Conservation (phyloP, 2,113 vertebrate species). For the Vireo altiloquus region DNA sequence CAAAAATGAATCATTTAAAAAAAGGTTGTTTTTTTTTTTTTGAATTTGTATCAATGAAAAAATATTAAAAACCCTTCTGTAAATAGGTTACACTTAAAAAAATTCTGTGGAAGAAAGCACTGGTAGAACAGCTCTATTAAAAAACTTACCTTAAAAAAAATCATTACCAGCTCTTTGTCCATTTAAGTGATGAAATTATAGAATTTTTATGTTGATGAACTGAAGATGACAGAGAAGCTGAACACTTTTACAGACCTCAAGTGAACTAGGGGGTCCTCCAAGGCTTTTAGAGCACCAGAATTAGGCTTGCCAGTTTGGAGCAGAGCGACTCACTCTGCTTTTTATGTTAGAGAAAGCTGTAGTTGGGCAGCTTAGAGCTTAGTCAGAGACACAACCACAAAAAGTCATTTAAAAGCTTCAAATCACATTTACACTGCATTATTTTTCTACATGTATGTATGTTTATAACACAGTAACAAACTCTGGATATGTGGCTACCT, state of each 20-base stretch:
- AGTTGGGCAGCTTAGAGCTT: neutral
- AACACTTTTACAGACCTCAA: neutral
- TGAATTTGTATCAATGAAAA: neutral
- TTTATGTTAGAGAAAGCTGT: neutral
- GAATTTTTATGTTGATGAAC: neutral
- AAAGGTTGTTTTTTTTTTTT: neutral
- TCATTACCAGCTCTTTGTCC: neutral
- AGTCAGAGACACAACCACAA: neutral
- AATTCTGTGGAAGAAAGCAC: neutral
- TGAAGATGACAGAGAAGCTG: neutral
- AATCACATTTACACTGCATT: neutral
- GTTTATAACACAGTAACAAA: neutral
- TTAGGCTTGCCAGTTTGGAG: neutral
- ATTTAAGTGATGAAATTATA: neutral
- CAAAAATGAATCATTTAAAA: neutral
- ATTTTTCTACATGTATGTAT: neutral
- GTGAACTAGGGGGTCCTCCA: neutral
- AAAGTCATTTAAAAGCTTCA: neutral
- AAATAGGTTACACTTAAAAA: neutral
- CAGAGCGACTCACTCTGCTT: neutral
- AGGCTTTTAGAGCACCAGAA: neutral
- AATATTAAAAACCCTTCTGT: neutral
- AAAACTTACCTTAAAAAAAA: neutral
- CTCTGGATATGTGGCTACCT: neutral
- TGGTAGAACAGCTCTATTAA: neutral